Conservation (phyloP, 2,888 invertebrate genomes). For the Patella caerulea region DNA sequence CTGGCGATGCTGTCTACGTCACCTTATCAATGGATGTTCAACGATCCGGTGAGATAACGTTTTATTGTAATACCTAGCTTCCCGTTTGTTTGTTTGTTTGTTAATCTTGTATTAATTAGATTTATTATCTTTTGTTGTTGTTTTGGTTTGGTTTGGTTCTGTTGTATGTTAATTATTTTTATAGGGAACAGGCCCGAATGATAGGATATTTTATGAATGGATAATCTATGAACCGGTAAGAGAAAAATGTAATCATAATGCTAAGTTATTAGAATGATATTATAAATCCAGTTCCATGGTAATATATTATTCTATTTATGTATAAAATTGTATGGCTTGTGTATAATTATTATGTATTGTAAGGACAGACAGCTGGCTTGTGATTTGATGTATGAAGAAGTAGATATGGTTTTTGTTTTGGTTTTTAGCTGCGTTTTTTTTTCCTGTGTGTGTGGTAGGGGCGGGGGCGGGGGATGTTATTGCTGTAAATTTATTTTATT, state of each 20-base stretch:
- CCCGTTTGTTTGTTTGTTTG: not conserved
- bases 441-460: fast-evolving
- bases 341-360: too few species aligned
- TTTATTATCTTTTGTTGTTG: not conserved
- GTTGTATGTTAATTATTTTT: not conserved
- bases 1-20: conserved; percentile 64
- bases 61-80: not conserved
- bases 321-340: too few species aligned
- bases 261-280: too few species aligned
- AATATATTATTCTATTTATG: too few species aligned
- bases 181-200: not conserved
- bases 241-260: not conserved
- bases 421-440: too few species aligned
- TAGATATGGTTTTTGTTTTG: too few species aligned
- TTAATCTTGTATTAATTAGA: not conserved
- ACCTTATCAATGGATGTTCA: conserved; percentile 62
- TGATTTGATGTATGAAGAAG: too few species aligned
- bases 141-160: not conserved
- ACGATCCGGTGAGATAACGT: conserved; percentile 55
- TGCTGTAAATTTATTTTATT: too few species aligned
- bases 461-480: too few species aligned
- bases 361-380: too few species aligned
- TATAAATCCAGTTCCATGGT: too few species aligned
- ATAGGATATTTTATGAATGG: not conserved
- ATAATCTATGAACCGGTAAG: conserved; percentile 5